Conservation (phyloP, 2,888 invertebrate species). For the Cephus spinipes region DNA sequence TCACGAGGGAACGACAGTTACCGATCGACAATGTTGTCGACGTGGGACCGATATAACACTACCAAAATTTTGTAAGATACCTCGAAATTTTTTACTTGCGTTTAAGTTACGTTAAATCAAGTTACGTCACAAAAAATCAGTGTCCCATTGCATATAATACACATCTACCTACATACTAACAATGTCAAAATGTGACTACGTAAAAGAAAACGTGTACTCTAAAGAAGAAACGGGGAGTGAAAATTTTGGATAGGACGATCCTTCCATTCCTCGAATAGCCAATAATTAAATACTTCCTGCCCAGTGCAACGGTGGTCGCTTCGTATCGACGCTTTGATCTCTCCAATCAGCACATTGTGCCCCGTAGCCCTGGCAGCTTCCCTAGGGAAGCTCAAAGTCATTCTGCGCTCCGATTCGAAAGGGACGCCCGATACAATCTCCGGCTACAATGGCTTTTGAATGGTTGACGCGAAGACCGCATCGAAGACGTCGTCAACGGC, state of each 20-base stretch:
- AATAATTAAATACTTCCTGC: slow-evolving; percentile 43
- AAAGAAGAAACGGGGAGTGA: not conserved
- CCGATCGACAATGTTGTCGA: not conserved
- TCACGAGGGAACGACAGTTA: not conserved
- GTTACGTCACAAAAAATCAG: not conserved
- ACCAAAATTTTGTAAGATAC: not conserved
- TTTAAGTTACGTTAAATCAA: not conserved
- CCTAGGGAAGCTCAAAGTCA: slow-evolving; percentile 13
- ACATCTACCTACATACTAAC: no score
- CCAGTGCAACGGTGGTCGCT: not conserved
- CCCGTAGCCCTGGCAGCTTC: slow-evolving; percentile 22
- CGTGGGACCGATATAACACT: not conserved
- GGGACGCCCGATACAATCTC: not conserved
- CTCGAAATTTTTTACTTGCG: not conserved
- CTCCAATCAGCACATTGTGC: slow-evolving; percentile 43
- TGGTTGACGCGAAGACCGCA: slow-evolving; percentile 36
- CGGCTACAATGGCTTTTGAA: slow-evolving; percentile 31
- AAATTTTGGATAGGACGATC: not conserved
- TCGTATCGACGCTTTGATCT: slow-evolving; percentile 42
- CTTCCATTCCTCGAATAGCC: slow-evolving; percentile 24
- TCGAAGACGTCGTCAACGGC: not conserved
- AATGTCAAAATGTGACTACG: not conserved
- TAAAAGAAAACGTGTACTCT: not conserved
- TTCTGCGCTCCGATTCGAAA: slow-evolving; percentile 26
- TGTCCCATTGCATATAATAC: no score